Conservation (phyloP, 1,140 invertebrate species). For the Platyura marginata region DNA sequence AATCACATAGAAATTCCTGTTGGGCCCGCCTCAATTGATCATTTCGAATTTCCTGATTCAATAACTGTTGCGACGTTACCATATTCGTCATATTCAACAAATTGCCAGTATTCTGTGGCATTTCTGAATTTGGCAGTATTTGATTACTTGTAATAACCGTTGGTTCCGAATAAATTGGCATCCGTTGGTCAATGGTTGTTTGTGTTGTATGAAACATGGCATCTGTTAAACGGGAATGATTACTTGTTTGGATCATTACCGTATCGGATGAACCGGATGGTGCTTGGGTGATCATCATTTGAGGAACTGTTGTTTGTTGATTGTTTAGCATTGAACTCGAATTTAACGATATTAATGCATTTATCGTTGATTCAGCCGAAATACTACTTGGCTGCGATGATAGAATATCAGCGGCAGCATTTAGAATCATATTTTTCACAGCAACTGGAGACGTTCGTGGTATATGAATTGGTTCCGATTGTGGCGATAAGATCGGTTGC, state of each 20-base stretch:
- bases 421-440: conserved; percentile 42
- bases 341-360: conserved; percentile 28
- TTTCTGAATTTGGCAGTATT: background rate
- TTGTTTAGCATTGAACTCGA: conserved; percentile 24
- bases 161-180: background rate
- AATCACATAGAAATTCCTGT: background rate
- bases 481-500: conserved; percentile 8
- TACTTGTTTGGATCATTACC: background rate
- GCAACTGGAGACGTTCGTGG: conserved; percentile 33
- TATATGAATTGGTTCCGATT: conserved; percentile 13
- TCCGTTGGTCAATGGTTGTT: background rate
- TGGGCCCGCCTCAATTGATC: background rate
- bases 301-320: background rate
- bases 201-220: background rate
- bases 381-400: conserved; percentile 32
- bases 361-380: conserved; percentile 27
- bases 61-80: background rate
- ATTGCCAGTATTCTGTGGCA: background rate
- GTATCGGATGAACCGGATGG: background rate
- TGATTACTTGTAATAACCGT: background rate
- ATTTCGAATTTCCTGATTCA: background rate
- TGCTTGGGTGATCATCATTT: background rate
- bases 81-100: background rate
- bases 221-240: background rate
- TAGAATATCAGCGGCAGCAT: conserved; percentile 40